Percentiles rank a stretch among this genome's conserved stretches.
Evolutionary conservation across 2,888 invertebrate species (phyloP).

Genomic region (Labia minor): DNA sequence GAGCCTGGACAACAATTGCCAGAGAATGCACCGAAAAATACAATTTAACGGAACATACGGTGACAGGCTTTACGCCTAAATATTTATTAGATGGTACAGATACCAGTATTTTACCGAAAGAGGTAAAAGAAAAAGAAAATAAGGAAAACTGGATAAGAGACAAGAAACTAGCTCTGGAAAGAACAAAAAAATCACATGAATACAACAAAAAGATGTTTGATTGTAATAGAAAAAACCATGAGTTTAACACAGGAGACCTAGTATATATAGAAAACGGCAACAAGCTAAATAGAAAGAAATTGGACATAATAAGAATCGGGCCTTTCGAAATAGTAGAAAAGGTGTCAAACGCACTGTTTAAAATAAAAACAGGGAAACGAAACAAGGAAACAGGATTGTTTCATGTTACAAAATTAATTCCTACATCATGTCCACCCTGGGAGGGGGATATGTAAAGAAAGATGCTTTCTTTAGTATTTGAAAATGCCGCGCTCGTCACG

Average conservation of each 20-base stretch:
- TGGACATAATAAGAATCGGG: slow-evolving; percentile 29
- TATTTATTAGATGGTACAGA: slow-evolving; percentile 29
- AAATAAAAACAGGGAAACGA: neutral
- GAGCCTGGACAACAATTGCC: slow-evolving; percentile 27
- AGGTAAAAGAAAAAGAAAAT: slow-evolving; percentile 23
- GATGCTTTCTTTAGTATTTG: neutral
- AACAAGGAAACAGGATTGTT: neutral
- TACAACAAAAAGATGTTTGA: slow-evolving; percentile 30
- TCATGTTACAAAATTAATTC: neutral
- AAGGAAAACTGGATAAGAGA: slow-evolving; percentile 23
- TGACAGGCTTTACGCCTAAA: slow-evolving; percentile 26
- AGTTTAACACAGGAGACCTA: slow-evolving; percentile 30
- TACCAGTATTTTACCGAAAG: slow-evolving; percentile 27
- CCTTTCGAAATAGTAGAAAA: slow-evolving; percentile 27
- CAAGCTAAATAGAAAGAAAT: slow-evolving; percentile 30
- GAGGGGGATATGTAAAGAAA: neutral
- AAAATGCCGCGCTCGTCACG: no score
- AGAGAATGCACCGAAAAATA: slow-evolving; percentile 25
- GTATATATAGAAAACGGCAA: slow-evolving; percentile 31
- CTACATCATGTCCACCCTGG: neutral
- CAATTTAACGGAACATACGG: slow-evolving; percentile 26
- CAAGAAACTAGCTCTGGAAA: slow-evolving; percentile 28
- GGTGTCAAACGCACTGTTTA: neutral
- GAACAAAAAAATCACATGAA: slow-evolving; percentile 28
- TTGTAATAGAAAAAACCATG: slow-evolving; percentile 28